Conservation (phyloP, 2,888 invertebrate genomes). For the Tyria jacobaeae region DNA sequence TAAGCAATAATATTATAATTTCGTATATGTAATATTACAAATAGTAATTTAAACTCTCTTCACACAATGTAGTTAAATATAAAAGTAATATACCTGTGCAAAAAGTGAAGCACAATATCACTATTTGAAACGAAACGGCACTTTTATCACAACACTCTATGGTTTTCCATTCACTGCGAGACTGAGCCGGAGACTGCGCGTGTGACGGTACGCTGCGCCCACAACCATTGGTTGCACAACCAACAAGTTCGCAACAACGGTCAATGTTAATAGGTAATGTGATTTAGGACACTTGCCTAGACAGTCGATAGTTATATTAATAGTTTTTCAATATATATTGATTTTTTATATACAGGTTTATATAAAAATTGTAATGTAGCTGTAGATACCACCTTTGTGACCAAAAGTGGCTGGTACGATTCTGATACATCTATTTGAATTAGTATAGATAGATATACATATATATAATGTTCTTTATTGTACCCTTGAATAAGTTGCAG, state of each 20-base stretch:
- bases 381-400: too few species aligned
- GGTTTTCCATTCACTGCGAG: conserved; percentile 43
- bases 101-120: conserved; percentile 39
- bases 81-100: conserved; percentile 29
- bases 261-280: conserved; percentile 65
- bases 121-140: conserved; percentile 29
- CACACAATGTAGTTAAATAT: conserved; percentile 4
- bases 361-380: too few species aligned
- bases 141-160: conserved; percentile 46
- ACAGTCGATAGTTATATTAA: not conserved
- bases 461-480: too few species aligned
- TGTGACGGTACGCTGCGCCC: conserved; percentile 32
- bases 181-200: conserved; percentile 46
- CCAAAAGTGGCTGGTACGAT: too few species aligned
- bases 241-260: conserved; percentile 48
- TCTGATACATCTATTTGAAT: too few species aligned
- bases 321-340: not conserved
- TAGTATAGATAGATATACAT: too few species aligned
- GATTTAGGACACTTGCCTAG: conserved; percentile 41
- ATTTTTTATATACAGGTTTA: too few species aligned
- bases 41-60: not conserved
- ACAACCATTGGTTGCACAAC: conserved; percentile 40
- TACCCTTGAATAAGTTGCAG: too few species aligned
- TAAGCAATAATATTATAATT: too few species aligned
- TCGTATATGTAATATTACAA: too few species aligned